phyloP scores from a whole-genome alignment of 1,140 invertebrate species.

The Caerostris extrusa region DNA sequence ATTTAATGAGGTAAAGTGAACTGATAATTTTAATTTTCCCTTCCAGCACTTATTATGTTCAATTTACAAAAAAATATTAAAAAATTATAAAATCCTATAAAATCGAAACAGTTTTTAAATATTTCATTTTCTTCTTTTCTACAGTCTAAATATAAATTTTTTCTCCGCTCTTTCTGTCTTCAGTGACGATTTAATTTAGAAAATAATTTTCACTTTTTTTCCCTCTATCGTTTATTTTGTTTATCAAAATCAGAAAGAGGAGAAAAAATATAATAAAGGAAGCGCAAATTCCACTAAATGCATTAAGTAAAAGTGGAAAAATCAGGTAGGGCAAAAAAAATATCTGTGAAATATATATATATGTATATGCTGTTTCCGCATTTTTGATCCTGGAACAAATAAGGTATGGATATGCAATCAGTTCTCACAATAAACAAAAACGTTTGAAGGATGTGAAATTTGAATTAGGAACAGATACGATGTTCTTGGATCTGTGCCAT shows the following conservation, averaged over 20 bases:
- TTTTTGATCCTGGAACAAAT: background rate
- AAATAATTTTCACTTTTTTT: too few species aligned
- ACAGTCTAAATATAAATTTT: too few species aligned
- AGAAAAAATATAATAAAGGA: background rate
- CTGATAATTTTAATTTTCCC: too few species aligned
- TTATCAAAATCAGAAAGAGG: background rate
- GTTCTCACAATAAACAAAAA: background rate
- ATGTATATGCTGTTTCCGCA: background rate
- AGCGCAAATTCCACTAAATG: background rate
- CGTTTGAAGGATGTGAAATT: background rate
- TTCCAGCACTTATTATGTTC: too few species aligned
- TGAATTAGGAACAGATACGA: background rate
- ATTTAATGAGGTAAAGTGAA: too few species aligned
- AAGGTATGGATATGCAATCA: background rate
- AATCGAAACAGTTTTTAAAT: too few species aligned
- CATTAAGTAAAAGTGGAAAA: background rate
- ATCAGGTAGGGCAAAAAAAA: background rate
- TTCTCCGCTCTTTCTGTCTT: too few species aligned
- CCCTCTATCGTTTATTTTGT: too few species aligned
- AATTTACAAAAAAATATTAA: background rate
- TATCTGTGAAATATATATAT: background rate
- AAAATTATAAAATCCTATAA: too few species aligned
- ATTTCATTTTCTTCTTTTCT: background rate
- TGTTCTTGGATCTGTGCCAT: background rate
- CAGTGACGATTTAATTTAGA: too few species aligned